Evolutionary conservation across 1,140 invertebrate genomes (phyloP), one percentile per base, ranked within the genome.

Genomic region (Microplitis demolitor): DNA sequence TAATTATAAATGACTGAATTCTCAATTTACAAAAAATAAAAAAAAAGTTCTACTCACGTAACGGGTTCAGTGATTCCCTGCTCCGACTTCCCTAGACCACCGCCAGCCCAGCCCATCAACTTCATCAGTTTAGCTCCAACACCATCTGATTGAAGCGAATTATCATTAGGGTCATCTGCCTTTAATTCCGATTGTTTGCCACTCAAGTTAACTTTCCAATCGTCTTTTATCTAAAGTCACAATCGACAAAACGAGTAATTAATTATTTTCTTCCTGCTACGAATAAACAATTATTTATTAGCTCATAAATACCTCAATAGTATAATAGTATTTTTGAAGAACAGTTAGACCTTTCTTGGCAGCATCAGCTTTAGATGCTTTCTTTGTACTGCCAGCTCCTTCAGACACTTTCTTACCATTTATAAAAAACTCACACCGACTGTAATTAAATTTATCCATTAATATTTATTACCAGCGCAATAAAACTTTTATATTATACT

Each of bases 21-120:
- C 24, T 24, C 24, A 24, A 24, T 24, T 24, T 24, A 24, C 24
- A 24, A 24, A 24, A 24, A 24, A 24, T 24, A 24, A 24, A 37
- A 39, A 39, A 35, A 8, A 64, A 73, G 66, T 67, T 53, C n/a
- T 51, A 81, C 87, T 83, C 80, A 91, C 89, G 79, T 87, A 0
- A 93, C 88, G 39, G 92, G 91, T 68, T 92, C 89, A 3, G 87
- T 85, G n/a, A 91, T 90, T 33, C 94, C 94, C 76, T 92, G 90
- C 11, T 89, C 88, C 13, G 89, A 86, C 74, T 91, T 91, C 0
- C 94, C 93, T 53, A 95, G 84, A 0, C 92, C 93, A 39, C 93
- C 93, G 34, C 94, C 94, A 34, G 89, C 87, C 94, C 94, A 95
- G 0, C 94, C 94, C 93, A 96, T 95, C 74, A 92, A 84, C 72